phyloP scores from a whole-genome alignment of 2,888 invertebrate genomes.

The Drosophila atroscutellata region DNA sequence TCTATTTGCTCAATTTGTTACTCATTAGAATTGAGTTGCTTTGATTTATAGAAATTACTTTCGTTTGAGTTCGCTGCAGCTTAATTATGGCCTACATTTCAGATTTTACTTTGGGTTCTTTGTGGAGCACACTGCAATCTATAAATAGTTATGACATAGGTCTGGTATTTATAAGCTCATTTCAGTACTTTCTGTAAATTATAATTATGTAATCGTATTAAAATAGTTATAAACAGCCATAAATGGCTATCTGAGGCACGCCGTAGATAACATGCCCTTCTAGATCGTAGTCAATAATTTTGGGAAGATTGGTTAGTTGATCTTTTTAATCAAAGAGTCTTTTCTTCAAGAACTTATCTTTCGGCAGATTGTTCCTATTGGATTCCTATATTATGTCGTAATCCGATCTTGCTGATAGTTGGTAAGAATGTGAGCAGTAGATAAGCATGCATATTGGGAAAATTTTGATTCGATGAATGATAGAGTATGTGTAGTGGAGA shows the following conservation, averaged over 20 bases:
- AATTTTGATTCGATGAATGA: background rate
- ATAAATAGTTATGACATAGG: background rate
- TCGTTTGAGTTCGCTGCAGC: background rate
- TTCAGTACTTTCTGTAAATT: background rate
- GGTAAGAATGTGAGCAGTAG: background rate
- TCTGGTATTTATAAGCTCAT: too few species aligned
- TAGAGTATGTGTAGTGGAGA: background rate
- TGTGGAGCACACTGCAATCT: background rate
- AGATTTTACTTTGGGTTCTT: background rate
- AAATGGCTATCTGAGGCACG: rapidly evolving
- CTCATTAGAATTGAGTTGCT: constrained; percentile 26
- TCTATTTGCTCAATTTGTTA: constrained; percentile 29
- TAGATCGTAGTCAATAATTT: background rate
- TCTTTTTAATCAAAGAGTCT: background rate
- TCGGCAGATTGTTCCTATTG: background rate
- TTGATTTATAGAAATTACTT: constrained; percentile 39
- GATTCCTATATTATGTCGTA: background rate
- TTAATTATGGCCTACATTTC: background rate
- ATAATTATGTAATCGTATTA: background rate
- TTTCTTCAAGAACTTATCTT: background rate
- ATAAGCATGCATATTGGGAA: rapidly evolving
- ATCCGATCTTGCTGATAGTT: background rate
- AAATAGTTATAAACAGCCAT: background rate
- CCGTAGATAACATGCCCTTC: background rate
- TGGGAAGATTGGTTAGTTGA: background rate